Evolutionary conservation across 2,797 vertebrate genomes (phyloP).

Genomic region (Thamnophis elegans): DNA sequence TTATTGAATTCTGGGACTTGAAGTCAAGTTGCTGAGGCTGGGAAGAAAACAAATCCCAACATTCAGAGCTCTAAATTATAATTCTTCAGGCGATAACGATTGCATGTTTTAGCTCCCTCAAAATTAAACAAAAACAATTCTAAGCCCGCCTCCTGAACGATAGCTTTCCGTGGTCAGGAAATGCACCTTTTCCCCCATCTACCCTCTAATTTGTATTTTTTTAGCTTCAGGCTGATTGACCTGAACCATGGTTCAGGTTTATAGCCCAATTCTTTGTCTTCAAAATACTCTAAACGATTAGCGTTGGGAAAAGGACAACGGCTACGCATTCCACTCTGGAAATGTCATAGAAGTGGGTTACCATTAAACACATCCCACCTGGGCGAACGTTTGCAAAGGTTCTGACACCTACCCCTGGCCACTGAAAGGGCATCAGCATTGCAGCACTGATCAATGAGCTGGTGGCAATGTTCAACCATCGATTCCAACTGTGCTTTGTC

Average conservation of each 20-base stretch:
- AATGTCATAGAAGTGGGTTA: neutral
- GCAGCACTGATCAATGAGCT: conserved; percentile 95
- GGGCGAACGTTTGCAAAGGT: too few relatives aligned
- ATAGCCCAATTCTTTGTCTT: neutral
- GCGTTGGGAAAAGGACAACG: neutral
- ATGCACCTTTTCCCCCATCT: neutral
- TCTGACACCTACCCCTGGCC: conserved; percentile 80
- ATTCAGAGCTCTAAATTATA: neutral
- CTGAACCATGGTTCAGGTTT: neutral
- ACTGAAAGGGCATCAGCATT: conserved; percentile 91
- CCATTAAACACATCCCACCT: neutral
- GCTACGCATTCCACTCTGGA: neutral
- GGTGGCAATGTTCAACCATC: conserved; percentile 92
- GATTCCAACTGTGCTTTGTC: conserved; percentile 93
- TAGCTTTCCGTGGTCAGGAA: neutral
- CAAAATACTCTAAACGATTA: neutral
- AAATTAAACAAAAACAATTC: neutral
- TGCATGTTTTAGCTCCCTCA: neutral
- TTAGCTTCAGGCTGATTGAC: neutral
- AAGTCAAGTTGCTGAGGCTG: neutral
- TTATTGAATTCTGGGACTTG: neutral
- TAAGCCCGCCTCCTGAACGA: neutral
- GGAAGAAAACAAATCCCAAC: neutral
- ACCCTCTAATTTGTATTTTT: neutral
- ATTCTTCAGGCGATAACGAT: neutral